phyloP scores from a whole-genome alignment of 2,888 invertebrate species.

The Drosophila falleni region DNA sequence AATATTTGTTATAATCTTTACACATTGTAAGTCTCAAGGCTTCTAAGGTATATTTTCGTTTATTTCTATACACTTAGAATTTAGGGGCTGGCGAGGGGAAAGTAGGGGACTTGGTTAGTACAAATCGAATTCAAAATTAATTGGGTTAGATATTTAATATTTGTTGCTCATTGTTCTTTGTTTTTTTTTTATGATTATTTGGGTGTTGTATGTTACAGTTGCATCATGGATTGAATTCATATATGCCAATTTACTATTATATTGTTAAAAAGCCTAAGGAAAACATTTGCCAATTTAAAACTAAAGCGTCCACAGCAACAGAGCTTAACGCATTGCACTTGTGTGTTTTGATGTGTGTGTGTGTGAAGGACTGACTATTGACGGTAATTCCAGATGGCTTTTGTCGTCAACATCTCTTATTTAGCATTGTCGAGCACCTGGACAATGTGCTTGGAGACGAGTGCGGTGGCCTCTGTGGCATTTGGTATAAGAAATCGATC shows the following conservation, averaged over 20 bases:
- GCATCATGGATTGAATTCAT: conserved; percentile 37
- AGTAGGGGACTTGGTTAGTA: conserved; percentile 8
- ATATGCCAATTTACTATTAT: conserved; percentile 25
- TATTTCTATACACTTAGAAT: conserved; percentile 54
- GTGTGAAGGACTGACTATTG: conserved; percentile 25
- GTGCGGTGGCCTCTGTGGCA: conserved; percentile 94
- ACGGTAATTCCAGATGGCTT: conserved; percentile 1
- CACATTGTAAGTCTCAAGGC: conserved; percentile 78
- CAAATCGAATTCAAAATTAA: conserved; percentile 28
- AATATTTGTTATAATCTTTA: conserved; percentile 68
- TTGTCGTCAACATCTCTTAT: conserved; percentile 57
- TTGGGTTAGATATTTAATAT: conserved; percentile 5
- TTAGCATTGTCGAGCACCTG: conserved; percentile 86
- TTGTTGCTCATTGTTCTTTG: not conserved
- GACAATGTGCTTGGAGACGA: conserved; percentile 95
- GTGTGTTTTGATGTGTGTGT: conserved; percentile 12
- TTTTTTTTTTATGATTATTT: not conserved
- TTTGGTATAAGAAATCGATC: conserved; percentile 97
- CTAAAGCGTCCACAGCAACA: conserved; percentile 30
- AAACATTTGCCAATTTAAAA: conserved; percentile 68
- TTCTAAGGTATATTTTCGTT: conserved; percentile 41
- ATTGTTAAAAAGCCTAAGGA: conserved; percentile 53
- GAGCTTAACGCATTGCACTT: conserved; percentile 59
- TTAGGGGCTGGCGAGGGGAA: conserved; percentile 35
- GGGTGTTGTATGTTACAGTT: conserved; percentile 60